Base-by-base conservation (phyloP, 2,888 invertebrate species). In the Pseudanteris insignis region DNA sequence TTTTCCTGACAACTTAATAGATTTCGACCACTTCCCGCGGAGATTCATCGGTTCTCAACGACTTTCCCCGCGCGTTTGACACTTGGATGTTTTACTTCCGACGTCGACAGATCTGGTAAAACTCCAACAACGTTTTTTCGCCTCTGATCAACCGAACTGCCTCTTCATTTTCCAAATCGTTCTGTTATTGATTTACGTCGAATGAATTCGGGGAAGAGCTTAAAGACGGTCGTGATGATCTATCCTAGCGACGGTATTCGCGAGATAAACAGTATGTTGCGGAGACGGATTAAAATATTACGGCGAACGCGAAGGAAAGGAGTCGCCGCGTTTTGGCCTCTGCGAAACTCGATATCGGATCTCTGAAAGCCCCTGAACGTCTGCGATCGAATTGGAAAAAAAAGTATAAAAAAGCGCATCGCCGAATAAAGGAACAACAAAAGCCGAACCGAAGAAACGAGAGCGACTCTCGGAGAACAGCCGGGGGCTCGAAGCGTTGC, bases 71-170 rank as follows among this genome's bases (percentile, higher is more conserved):
- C 50, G 70, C 74, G 75, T 77, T 75, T 73, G 72, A 74, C 76
- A 74, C 71, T 72, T 72, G 66, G 73, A 74, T 72, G 71, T 78
- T 79, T 78, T 78, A 79, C 78, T 78, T 78, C 78, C 76, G 79
- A 80, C 78, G 72, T 76, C 75, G 79, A 79, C 78, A 71, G 77
- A 80, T 79, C 74, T 75, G 54, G 57, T 6, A 50, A 43, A 5
- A 15, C 47, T 15, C 46, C 48, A 38, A 43, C 44, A 38, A 37
- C 34, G 36, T 30, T 41, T 43, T 29, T 26, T 15, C 28, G 6
- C 9, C 21, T 21, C 33, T 41, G 34, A 41, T 51, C n/a, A n/a
- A n/a, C n/a, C n/a, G 51, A 46, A 38, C 32, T 32, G 32, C 11
- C 30, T 2, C 2, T 26, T 26, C 26, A 41, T 43, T 36, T 14